A percentile compares a stretch with the other conserved stretches of the same genome.
These are phyloP conservation scores for Brachypodius melanocephalos DNA, from an alignment of 2,113 vertebrate genomes.

Conservation along the genomic window DNA sequence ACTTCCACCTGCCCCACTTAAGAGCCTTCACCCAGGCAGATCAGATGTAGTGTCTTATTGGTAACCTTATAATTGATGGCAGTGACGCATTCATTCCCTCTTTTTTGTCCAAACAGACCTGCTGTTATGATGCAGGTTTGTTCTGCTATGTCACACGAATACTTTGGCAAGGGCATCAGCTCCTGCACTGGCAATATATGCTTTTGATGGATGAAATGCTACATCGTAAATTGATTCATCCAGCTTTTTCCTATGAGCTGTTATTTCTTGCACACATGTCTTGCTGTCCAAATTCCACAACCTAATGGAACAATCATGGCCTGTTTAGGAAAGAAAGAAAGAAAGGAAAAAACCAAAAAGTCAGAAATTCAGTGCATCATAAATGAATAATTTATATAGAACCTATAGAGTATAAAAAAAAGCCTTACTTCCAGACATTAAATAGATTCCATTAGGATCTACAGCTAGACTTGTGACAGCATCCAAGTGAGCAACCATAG, in stretches of 20 bases:
- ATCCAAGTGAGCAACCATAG: constrained; percentile 99
- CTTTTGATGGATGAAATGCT: constrained; percentile 99
- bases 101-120: constrained; percentile 76
- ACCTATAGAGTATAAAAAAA: neutral
- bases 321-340: constrained; percentile 66
- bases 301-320: constrained; percentile 98
- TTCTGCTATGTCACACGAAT: constrained; percentile 85
- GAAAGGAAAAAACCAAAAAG: neutral
- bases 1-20: constrained; percentile 67
- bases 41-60: constrained; percentile 82
- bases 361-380: neutral
- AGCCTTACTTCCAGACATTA: constrained; percentile 98
- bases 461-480: constrained; percentile 98
- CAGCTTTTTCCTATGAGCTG: constrained; percentile 97
- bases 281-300: constrained; percentile 99
- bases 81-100: constrained; percentile 82
- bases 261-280: constrained; percentile 99
- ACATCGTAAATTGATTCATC: constrained; percentile 99
- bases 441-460: constrained; percentile 98
- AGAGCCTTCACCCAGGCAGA: constrained; percentile 73
- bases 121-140: constrained; percentile 56
- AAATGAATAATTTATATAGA: neutral
- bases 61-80: constrained; percentile 79
- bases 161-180: constrained; percentile 98
- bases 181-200: constrained; percentile 96